Evolutionary conservation across 1,140 invertebrate species (phyloP), one percentile per base, ranked within the genome.

Genomic region (Tetramorium simillimum): DNA sequence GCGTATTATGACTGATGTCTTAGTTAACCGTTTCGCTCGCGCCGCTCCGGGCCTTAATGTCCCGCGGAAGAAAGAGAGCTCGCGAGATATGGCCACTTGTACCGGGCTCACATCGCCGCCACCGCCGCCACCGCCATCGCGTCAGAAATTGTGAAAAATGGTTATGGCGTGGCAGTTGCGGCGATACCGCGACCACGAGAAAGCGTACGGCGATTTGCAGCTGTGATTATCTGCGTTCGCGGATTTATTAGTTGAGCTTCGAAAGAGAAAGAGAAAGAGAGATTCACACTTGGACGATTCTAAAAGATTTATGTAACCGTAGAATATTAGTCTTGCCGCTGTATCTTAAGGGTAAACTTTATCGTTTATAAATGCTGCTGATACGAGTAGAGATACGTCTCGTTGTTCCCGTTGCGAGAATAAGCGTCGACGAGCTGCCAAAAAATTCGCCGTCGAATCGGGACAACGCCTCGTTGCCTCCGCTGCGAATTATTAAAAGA

Each of bases 1-100:
- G 73, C 86, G 90, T 91, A 91, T 91, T 91, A 91, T 91, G 90
- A 91, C 90, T 88, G 90, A 91, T 91, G 90, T 85, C 86, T 88
- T 85, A 87, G 90, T 91, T 91, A 91, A 91, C 88, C 90, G 82
- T 89, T 70, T 76, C 81, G 65, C 78, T 70, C 72, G 49, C 70
- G 56, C 72, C 40, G 65, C 72, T 76, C 63, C 53, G 65, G 82
- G 88, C 82, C 91, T 90, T 91, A 92, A 88, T 77, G 88, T 81
- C 75, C 51, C 24, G 58, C 78, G 49, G 72, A 78, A 86, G 62
- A 69, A 76, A 81, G 43, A 91, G 53, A 72, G 69, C 77, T 56
- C 87, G 89, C 76, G 82, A 90, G 86, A 88, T 90, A 91, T 80
- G 80, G 43, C 75, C 88, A 89, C 86, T 90, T 90, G 87, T 86